These are phyloP conservation scores for Rhamnusium bicolor DNA, from an alignment of 2,888 invertebrate species.

Conservation along the genomic window DNA sequence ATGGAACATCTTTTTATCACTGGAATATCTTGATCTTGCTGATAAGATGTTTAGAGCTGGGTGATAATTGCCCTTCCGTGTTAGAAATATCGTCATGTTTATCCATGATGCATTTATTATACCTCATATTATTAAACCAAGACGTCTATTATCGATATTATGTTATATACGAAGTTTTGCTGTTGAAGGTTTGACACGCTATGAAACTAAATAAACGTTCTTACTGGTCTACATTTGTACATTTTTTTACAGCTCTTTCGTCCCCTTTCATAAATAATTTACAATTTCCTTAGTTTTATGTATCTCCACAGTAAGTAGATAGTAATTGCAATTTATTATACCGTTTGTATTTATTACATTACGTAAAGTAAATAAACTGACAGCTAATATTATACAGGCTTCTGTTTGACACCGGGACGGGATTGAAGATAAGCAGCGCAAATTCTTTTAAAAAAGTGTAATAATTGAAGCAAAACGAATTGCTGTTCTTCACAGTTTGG, in stretches of 20 bases:
- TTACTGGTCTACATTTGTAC: neutral
- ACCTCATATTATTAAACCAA: no score
- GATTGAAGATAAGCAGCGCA: neutral
- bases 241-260: neutral
- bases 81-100: no score
- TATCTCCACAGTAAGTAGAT: neutral
- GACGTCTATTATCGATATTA: no score
- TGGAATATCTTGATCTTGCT: no score
- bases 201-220: no score
- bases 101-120: no score
- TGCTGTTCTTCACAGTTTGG: conserved; percentile 5
- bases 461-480: conserved; percentile 21
- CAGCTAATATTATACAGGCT: neutral
- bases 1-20: no score
- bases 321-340: neutral
- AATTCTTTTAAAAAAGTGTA: neutral
- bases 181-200: no score
- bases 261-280: neutral
- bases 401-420: conserved; percentile 2
- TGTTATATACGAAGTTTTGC: no score
- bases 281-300: neutral
- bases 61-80: no score
- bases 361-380: neutral
- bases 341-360: neutral
- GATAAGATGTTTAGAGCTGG: no score